Evolutionary conservation across 1,140 invertebrate genomes (phyloP), one percentile per base, ranked within the genome.

Genomic region (Portunus trituberculatus): DNA sequence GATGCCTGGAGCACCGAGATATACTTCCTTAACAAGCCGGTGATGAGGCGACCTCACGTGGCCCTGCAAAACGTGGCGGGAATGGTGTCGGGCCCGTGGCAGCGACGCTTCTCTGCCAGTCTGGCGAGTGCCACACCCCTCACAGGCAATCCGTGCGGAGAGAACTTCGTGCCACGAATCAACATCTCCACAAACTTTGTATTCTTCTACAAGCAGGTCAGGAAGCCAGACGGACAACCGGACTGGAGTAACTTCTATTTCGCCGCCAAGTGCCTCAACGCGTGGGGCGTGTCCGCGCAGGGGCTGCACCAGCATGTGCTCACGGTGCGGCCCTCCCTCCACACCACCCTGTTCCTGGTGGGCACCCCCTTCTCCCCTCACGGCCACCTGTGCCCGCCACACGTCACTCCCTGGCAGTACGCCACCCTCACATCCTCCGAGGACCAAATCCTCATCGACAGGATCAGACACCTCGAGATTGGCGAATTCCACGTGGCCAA

Each of bases 221-320:
- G n/a, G 32, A 76, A 48, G 25, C 88, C 67, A 0, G 67, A 94
- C 39, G 93, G 93, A 82, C 6, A 91, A 67, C 93, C 89, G 7
- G 87, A 94, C 67, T 91, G 83, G 67, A 83, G 1, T 0, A 91
- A 94, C 39, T 94, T 84, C 8, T 94, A 48, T 29, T 90, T 45
- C 32, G 93, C 89, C 8, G 93, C 93, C 76, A 94, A 82, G 29
- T 94, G 93, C 29, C 93, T 94, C 12, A 91, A 91, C 14, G 93
- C 67, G 0, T 94, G 93, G 93, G 88, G 87, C 14, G 67, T 90
- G 28, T 94, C 93, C 0, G 67, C 28, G 20, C 87, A 91, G 28
- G 93, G 93, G 0, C 25, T 94, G 0, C 93, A 94, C 39, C 25
- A 94, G 31, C 12, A 28, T 6, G 93, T 94, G 88, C 16, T 91